Evolutionary conservation across 2,888 invertebrate genomes (phyloP).

Genomic region (Automeris io): DNA sequence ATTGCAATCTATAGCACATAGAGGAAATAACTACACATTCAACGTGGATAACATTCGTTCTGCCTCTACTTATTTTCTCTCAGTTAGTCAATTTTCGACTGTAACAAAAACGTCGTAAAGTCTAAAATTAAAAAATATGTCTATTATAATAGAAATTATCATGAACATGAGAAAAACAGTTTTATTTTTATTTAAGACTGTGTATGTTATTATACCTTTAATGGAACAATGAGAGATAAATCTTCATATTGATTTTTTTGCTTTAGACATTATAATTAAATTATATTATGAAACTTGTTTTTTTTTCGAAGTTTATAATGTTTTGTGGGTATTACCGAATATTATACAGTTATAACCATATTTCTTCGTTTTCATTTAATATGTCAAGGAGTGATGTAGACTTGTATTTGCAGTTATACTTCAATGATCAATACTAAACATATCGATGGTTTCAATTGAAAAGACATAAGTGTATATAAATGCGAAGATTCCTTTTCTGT

Average conservation of each 20-base stretch:
- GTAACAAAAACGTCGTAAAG: background rate
- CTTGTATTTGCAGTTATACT: too few species aligned
- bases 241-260: background rate
- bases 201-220: constrained; percentile 5
- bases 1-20: constrained; percentile 2
- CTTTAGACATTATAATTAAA: background rate
- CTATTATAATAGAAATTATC: constrained; percentile 6
- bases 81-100: background rate
- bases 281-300: background rate
- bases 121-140: background rate
- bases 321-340: too few species aligned
- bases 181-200: constrained; percentile 1
- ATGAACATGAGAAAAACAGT: constrained; percentile 8
- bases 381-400: too few species aligned
- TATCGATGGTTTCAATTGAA: too few species aligned
- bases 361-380: too few species aligned
- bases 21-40: background rate
- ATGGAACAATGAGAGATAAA: constrained; percentile 6
- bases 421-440: too few species aligned
- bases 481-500: too few species aligned
- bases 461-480: too few species aligned
- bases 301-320: too few species aligned
- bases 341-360: too few species aligned
- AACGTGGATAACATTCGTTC: background rate
- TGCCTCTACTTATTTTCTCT: background rate